Conservation (phyloP, 2,888 invertebrate genomes). For the Acleris cristana region DNA sequence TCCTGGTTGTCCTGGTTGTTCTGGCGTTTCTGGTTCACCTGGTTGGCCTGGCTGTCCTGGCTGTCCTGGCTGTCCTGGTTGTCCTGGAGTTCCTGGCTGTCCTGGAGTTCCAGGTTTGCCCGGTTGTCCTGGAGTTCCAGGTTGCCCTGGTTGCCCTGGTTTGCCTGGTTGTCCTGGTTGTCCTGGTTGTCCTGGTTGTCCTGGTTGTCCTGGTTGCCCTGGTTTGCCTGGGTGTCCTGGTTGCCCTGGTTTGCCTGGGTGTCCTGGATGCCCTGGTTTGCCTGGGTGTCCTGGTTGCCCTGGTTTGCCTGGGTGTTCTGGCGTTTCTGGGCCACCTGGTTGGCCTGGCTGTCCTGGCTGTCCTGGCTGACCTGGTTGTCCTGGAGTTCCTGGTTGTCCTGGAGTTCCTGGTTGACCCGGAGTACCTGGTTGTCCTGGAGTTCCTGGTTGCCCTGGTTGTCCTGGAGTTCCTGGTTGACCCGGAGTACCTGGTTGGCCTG, state of each 20-base stretch:
- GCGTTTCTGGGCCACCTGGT: background rate
- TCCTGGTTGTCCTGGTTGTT: no score
- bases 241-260: background rate
- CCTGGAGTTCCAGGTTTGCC: no score
- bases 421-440: no score
- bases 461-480: background rate
- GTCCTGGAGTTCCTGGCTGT: background rate
- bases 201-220: background rate
- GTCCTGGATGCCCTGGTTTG: background rate
- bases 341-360: no score
- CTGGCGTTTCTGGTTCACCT: background rate
- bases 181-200: background rate
- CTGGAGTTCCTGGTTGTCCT: no score
- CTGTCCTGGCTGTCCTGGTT: constrained; percentile 1
- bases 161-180: background rate
- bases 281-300: constrained; percentile 1
- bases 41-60: background rate
- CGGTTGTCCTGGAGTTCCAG: background rate
- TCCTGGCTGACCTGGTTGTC: no score
- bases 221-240: constrained; percentile 1
- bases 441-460: no score
- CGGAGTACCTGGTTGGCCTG: background rate
- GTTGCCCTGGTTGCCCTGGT: background rate
- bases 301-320: background rate
- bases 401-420: no score